A percentile compares a stretch with the other conserved stretches of the same genome.
These are phyloP conservation scores for Tadarida brasiliensis DNA, from an alignment of 2,797 vertebrate species.

Conservation along the genomic window DNA sequence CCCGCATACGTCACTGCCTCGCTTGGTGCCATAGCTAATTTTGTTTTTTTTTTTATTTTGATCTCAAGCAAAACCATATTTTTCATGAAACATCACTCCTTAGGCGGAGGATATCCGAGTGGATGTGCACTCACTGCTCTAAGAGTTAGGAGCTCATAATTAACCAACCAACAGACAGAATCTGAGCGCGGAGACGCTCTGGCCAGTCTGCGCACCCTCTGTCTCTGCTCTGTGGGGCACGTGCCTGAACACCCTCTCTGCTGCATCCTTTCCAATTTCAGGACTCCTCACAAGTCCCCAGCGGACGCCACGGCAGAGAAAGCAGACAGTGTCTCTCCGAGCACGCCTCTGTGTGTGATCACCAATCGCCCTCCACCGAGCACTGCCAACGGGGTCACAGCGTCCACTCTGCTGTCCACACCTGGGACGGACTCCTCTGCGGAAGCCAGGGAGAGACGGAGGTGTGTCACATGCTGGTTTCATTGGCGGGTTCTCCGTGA, in stretches of 20 bases:
- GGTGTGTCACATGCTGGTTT: slow-evolving; percentile 75
- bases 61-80: background rate
- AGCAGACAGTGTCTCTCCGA: slow-evolving; percentile 82
- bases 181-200: background rate
- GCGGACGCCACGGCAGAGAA: slow-evolving; percentile 86
- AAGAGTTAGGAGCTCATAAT: slow-evolving; percentile 34
- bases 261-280: slow-evolving; percentile 80
- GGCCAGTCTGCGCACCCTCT: background rate
- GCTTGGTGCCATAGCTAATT: slow-evolving; percentile 62
- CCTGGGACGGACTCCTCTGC: slow-evolving; percentile 85
- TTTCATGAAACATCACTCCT: slow-evolving; percentile 22
- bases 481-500: background rate
- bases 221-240: background rate
- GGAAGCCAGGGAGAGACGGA: slow-evolving; percentile 88
- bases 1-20: slow-evolving; percentile 66
- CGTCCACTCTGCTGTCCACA: slow-evolving; percentile 76
- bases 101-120: background rate
- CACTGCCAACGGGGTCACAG: slow-evolving; percentile 84
- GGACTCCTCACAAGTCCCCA: slow-evolving; percentile 87
- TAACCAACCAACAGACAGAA: background rate
- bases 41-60: background rate
- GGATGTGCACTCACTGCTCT: background rate
- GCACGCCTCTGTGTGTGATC: slow-evolving; percentile 88
- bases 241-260: slow-evolving; percentile 33
- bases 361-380: slow-evolving; percentile 84